Percentiles rank a stretch among this genome's conserved stretches.
These are phyloP conservation scores for Carassius carassius DNA, from an alignment of 2,113 vertebrate genomes.

Conservation along the genomic window DNA sequence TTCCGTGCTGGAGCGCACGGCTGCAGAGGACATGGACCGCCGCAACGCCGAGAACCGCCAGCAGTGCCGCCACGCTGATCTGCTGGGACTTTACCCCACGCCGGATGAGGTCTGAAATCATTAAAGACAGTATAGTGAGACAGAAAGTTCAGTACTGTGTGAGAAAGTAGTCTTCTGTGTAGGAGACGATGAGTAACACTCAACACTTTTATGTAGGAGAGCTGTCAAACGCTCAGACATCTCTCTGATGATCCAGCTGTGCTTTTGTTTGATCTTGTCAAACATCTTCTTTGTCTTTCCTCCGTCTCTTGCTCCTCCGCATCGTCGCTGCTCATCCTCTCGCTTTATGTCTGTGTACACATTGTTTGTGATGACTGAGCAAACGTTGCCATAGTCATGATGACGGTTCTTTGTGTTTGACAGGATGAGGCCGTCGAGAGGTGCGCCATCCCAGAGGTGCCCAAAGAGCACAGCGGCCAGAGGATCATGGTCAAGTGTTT, in stretches of 20 bases:
- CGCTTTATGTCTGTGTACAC: constrained; percentile 60
- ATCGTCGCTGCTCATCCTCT: constrained; percentile 9
- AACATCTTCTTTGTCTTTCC: constrained; percentile 14
- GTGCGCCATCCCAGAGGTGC: constrained; percentile 81
- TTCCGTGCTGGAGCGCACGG: constrained; percentile 80
- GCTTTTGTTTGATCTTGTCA: constrained; percentile 20
- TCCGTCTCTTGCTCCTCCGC: constrained; percentile 35
- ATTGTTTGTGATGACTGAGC: constrained; percentile 49
- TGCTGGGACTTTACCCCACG: constrained; percentile 81
- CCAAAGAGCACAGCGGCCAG: constrained; percentile 89
- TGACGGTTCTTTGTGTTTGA: constrained; percentile 50
- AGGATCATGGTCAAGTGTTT: constrained; percentile 91
- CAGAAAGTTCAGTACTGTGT: not conserved
- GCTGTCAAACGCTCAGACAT: constrained; percentile 16
- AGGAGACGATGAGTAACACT: constrained; percentile 6
- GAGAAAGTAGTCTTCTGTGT: not conserved
- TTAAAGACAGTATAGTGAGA: not conserved
- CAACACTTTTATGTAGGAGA: constrained; percentile 20
- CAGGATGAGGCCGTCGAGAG: constrained; percentile 90
- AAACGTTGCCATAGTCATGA: constrained; percentile 65
- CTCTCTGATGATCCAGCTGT: constrained; percentile 19
- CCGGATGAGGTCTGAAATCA: constrained; percentile 83
- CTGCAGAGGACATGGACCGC: constrained; percentile 82
- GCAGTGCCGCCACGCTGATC: constrained; percentile 79
- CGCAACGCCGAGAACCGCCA: constrained; percentile 80